Evolutionary conservation across 2,797 vertebrate genomes (phyloP).

Genomic region (Ceyx erithaca): DNA sequence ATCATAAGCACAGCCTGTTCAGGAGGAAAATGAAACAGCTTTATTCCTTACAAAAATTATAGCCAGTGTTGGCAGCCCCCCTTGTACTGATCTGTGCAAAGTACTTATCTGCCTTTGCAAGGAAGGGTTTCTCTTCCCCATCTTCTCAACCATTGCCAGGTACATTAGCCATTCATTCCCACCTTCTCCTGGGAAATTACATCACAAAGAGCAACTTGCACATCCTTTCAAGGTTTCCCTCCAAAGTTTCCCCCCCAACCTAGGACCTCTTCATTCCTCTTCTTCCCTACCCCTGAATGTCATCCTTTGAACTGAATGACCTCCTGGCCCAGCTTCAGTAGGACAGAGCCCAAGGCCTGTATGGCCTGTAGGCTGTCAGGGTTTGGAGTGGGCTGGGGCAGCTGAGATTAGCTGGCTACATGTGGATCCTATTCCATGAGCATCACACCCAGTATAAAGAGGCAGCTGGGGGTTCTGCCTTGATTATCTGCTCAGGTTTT

Average conservation of each 20-base stretch:
- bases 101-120: background rate
- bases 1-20: too few relatives aligned
- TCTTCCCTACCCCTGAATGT: background rate
- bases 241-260: background rate
- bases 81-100: background rate
- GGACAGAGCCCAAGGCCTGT: background rate
- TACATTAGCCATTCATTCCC: background rate
- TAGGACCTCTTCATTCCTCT: background rate
- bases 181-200: background rate
- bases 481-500: background rate
- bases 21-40: background rate
- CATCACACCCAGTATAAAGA: background rate
- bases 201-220: background rate
- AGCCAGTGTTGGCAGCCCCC: background rate
- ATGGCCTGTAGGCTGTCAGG: background rate
- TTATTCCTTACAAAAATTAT: background rate
- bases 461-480: background rate
- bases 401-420: background rate
- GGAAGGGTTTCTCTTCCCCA: background rate
- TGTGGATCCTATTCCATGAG: background rate
- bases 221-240: background rate
- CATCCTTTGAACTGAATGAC: background rate
- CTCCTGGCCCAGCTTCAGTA: background rate
- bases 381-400: background rate
- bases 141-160: background rate